Conservation (phyloP, 1,140 invertebrate species). For the Zaprionus ghesquierei region DNA sequence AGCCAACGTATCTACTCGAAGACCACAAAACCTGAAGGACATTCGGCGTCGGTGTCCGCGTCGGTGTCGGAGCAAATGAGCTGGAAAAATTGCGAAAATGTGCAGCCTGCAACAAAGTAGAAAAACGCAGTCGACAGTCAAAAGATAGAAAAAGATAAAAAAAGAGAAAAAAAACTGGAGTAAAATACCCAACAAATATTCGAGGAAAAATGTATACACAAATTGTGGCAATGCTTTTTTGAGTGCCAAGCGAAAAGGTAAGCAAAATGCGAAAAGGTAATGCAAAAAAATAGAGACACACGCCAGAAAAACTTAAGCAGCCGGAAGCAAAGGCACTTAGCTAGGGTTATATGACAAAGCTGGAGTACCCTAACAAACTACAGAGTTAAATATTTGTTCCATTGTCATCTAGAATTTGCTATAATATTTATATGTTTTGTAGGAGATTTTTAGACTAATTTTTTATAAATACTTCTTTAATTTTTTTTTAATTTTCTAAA, state of each 20-base stretch:
- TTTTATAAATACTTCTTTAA: no score
- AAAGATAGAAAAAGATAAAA: background rate
- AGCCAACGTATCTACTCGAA: no score
- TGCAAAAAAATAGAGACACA: background rate
- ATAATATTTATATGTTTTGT: no score
- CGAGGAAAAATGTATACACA: slow-evolving; percentile 28
- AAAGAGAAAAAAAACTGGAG: no score
- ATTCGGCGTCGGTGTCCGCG: slow-evolving; percentile 25
- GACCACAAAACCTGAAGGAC: slow-evolving; percentile 65
- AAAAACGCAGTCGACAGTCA: slow-evolving; percentile 21
- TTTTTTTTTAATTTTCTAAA: no score
- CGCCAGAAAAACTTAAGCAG: background rate
- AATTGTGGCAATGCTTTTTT: slow-evolving; percentile 45
- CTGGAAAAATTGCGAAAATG: slow-evolving; percentile 71
- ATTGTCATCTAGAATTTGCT: no score
- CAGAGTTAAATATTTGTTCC: no score
- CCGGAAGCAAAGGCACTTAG: background rate
- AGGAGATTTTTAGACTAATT: no score
- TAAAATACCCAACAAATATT: slow-evolving; percentile 26
- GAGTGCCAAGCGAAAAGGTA: slow-evolving; percentile 35
- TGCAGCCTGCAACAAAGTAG: slow-evolving; percentile 44
- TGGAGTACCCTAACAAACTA: background rate
- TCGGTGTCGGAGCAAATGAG: slow-evolving; percentile 64
- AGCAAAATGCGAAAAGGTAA: slow-evolving; percentile 11
- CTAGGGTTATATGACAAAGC: background rate